Evolutionary conservation across 2,113 vertebrate species (phyloP).

Genomic region (Smithornis capensis): DNA sequence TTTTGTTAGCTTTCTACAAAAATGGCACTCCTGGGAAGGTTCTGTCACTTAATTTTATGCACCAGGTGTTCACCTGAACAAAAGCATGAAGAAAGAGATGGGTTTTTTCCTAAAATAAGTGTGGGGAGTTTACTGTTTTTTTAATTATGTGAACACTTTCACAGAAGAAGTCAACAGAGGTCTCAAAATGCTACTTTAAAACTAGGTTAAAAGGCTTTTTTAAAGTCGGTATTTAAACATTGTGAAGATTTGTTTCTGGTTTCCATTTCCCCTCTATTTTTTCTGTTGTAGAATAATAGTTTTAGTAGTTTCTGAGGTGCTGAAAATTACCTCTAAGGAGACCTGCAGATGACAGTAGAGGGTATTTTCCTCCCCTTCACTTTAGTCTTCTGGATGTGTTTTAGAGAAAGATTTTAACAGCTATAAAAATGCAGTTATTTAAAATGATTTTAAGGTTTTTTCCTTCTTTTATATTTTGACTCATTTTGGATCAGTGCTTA

Average conservation of each 20-base stretch:
- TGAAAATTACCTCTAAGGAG: not conserved
- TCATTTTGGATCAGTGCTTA: not conserved
- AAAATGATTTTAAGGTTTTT: not conserved
- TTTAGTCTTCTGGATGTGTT: not conserved
- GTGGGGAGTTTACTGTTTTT: not conserved
- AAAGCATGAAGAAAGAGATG: not conserved
- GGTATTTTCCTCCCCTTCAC: accelerated
- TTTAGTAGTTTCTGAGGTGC: not conserved
- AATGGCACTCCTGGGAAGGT: slow-evolving; percentile 41
- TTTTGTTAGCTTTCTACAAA: slow-evolving; percentile 45
- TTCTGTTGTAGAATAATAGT: not conserved
- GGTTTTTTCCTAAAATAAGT: not conserved
- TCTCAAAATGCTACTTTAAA: slow-evolving; percentile 5
- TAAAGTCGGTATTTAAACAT: not conserved
- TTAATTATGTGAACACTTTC: not conserved
- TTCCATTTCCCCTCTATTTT: not conserved
- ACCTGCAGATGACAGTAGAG: not conserved
- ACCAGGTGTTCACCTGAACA: slow-evolving; percentile 52
- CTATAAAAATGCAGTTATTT: not conserved
- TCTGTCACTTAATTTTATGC: slow-evolving; percentile 55
- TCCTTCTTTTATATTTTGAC: not conserved
- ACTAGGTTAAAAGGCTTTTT: not conserved
- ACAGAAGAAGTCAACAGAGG: slow-evolving; percentile 8
- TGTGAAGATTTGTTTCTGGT: not conserved
- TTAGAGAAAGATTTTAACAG: not conserved